Conservation (phyloP, 2,888 invertebrate genomes). For the Candidula unifasciata region DNA sequence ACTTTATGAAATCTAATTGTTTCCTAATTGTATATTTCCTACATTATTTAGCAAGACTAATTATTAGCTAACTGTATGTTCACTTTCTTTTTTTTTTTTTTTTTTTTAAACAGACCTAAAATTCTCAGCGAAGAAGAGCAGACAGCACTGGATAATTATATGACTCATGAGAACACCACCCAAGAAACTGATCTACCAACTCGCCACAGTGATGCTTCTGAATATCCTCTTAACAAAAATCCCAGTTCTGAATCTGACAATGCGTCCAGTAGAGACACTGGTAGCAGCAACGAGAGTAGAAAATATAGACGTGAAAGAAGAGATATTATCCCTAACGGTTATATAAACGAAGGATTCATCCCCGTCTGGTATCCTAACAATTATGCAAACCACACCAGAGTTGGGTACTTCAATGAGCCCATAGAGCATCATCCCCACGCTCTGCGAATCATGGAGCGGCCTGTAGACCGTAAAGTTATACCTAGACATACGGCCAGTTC, state of each 20-base stretch:
- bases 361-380: neutral
- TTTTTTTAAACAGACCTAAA: constrained; percentile 9
- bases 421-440: neutral
- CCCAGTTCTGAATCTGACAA: neutral
- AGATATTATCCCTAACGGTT: neutral
- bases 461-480: no score
- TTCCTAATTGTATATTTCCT: no score
- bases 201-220: no score
- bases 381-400: neutral
- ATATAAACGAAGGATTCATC: neutral
- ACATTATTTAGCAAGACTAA: no score
- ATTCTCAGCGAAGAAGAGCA: constrained; percentile 5
- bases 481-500: neutral
- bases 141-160: neutral
- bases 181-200: neutral
- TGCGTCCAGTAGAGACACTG: neutral
- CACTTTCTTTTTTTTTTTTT: no score
- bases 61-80: no score
- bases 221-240: neutral
- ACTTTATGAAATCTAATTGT: no score
- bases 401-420: neutral
- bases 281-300: neutral
- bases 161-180: neutral
- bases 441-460: neutral
- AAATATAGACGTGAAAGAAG: neutral